These are phyloP conservation scores for Zelostemma sp. DNA, from an alignment of 1,140 invertebrate species.

Conservation along the genomic window DNA sequence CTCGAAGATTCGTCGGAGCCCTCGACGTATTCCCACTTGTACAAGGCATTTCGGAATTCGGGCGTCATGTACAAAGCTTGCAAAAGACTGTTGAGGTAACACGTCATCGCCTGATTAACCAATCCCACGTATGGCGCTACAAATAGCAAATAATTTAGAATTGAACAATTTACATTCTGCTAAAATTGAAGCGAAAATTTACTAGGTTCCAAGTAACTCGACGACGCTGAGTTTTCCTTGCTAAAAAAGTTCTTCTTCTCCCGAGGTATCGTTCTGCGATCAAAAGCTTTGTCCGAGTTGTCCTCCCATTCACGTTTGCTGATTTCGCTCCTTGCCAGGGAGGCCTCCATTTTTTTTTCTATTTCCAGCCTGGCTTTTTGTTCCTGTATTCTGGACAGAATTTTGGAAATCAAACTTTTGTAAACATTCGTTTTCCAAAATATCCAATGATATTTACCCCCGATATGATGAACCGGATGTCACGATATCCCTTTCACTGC, in stretches of 20 bases:
- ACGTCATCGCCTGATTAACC: constrained; percentile 95
- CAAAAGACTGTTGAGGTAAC: constrained; percentile 91
- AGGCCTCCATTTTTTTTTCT: too few species aligned
- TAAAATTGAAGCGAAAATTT: constrained; percentile 4
- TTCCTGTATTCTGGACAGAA: too few species aligned
- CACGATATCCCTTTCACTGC: too few species aligned
- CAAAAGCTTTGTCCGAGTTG: too few species aligned
- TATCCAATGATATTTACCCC: too few species aligned
- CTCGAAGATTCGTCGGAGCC: constrained; percentile 76
- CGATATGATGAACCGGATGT: too few species aligned
- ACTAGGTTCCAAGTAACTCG: background rate
- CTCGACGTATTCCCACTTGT: constrained; percentile 86
- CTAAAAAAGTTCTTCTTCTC: background rate
- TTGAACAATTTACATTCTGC: background rate
- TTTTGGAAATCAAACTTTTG: too few species aligned
- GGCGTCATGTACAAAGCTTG: constrained; percentile 95
- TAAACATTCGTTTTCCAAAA: too few species aligned
- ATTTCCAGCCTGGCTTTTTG: too few species aligned
- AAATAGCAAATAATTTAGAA: constrained; percentile 66
- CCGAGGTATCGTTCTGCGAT: too few species aligned
- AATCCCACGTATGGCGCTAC: constrained; percentile 88
- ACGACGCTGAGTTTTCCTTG: background rate
- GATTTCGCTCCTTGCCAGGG: too few species aligned
- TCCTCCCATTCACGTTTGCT: too few species aligned
- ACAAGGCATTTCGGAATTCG: constrained; percentile 93